Conservation (phyloP, 2,113 vertebrate genomes). For the Falco punctatus region DNA sequence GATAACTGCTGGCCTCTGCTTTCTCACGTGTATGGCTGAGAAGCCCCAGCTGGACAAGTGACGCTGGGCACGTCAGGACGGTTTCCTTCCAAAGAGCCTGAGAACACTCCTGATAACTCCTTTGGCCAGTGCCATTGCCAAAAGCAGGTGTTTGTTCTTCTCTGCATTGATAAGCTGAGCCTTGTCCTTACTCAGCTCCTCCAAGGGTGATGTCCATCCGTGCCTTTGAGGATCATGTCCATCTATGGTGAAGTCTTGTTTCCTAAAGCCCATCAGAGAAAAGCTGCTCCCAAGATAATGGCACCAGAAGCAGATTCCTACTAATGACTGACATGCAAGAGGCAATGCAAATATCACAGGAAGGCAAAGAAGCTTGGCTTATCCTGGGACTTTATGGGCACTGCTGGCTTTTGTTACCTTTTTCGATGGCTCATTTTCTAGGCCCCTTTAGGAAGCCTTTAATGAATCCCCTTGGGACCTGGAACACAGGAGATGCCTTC, state of each 20-base stretch:
- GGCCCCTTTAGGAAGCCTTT: not conserved
- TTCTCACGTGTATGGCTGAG: slow-evolving; percentile 21
- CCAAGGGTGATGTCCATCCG: not conserved
- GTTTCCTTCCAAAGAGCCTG: slow-evolving; percentile 17
- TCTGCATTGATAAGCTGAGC: not conserved
- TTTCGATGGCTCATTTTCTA: not conserved
- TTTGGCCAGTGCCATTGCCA: not conserved
- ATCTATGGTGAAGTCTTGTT: not conserved
- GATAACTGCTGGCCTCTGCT: slow-evolving; percentile 33
- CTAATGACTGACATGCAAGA: slow-evolving; percentile 2
- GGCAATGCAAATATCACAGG: not conserved
- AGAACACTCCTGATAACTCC: not conserved
- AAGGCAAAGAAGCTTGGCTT: not conserved
- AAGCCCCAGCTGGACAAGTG: not conserved
- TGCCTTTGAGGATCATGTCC: not conserved
- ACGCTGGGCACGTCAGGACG: not conserved
- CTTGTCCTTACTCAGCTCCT: not conserved
- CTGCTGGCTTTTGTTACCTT: not conserved
- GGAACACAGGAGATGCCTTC: not conserved
- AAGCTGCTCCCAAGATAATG: not conserved
- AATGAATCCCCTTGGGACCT: not conserved
- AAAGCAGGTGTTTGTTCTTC: not conserved
- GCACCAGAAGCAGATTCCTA: not conserved
- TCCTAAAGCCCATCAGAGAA: not conserved
- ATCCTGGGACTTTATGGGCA: not conserved